These are phyloP conservation scores for Dicyrtomina minuta DNA, from an alignment of 2,888 invertebrate species.

Conservation along the genomic window DNA sequence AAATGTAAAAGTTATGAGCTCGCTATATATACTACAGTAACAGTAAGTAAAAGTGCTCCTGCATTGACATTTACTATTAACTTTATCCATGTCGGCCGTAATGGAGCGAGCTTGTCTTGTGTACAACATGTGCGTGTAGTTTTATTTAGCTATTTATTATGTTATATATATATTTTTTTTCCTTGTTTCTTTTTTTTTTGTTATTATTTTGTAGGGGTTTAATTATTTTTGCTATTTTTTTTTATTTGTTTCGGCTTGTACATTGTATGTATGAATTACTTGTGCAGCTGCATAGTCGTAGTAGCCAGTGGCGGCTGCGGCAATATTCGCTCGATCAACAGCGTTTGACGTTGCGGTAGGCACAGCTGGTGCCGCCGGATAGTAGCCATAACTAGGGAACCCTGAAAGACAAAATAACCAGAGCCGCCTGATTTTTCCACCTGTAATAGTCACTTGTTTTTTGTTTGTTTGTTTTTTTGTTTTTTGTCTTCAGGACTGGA, in stretches of 20 bases:
- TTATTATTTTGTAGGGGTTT: too few relatives aligned
- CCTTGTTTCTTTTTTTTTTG: neutral
- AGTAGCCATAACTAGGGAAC: constrained; percentile 60
- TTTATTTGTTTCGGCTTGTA: constrained; percentile 12
- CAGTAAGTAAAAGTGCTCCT: too few relatives aligned
- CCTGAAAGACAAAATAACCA: constrained; percentile 55
- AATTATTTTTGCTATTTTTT: neutral
- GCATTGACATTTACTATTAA: too few relatives aligned
- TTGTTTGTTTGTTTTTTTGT: too few relatives aligned
- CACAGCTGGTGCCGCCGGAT: constrained; percentile 59
- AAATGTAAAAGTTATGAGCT: too few relatives aligned
- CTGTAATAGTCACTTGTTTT: neutral
- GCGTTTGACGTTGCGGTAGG: constrained; percentile 60
- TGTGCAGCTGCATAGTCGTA: constrained; percentile 54
- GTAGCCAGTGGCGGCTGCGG: constrained; percentile 57
- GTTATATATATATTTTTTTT: neutral
- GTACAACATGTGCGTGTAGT: too few relatives aligned
- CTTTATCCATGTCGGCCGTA: too few relatives aligned
- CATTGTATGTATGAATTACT: constrained; percentile 38
- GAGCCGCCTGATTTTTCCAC: constrained; percentile 25
- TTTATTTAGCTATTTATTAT: too few relatives aligned
- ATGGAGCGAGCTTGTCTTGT: too few relatives aligned
- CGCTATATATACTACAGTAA: too few relatives aligned
- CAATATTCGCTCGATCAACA: constrained; percentile 55
- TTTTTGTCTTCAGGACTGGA: too few relatives aligned